Evolutionary conservation across 2,797 vertebrate species (phyloP).

Genomic region (Somateria mollissima): DNA sequence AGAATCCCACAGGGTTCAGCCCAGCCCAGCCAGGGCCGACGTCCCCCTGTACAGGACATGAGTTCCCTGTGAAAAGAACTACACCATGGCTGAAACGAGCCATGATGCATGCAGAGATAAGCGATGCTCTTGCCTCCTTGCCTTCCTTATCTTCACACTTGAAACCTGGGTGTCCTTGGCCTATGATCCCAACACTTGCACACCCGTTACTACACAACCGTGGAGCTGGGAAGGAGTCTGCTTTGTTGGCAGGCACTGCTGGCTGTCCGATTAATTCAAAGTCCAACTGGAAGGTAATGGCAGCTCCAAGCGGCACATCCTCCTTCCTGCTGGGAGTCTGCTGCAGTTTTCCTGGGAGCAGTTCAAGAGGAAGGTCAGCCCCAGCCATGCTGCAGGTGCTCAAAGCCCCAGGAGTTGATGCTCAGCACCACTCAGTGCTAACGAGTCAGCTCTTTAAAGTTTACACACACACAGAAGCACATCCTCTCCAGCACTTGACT

Average conservation of each 20-base stretch:
- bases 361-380: neutral
- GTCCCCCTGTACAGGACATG: fast-evolving
- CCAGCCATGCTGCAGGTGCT: neutral
- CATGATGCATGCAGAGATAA: neutral
- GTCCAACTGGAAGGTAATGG: neutral
- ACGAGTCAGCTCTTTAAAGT: neutral
- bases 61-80: fast-evolving
- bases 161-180: neutral
- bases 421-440: neutral
- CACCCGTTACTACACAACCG: fast-evolving
- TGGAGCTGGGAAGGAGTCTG: neutral
- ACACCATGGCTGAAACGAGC: fast-evolving
- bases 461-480: neutral
- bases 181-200: fast-evolving
- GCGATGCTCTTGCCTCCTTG: neutral
- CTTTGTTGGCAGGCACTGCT: neutral
- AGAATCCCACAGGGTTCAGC: fast-evolving
- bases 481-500: neutral
- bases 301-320: neutral
- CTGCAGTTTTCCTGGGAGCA: neutral
- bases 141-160: neutral
- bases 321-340: neutral
- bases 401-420: neutral
- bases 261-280: neutral
- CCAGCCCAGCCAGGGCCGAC: fast-evolving